phyloP scores from a whole-genome alignment of 2,888 invertebrate species.

The Rhamphomyia laevipes region DNA sequence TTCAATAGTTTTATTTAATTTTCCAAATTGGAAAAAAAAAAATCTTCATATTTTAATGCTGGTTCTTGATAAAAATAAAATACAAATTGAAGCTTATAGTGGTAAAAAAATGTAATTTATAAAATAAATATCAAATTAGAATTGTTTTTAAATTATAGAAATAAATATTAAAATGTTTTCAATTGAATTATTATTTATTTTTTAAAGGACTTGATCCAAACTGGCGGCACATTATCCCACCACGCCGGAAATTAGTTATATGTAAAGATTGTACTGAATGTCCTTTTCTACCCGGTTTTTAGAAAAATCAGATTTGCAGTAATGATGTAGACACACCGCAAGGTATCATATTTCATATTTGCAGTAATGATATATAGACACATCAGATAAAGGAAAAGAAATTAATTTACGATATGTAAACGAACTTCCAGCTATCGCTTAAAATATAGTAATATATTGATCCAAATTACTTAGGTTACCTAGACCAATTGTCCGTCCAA shows the following conservation, averaged over 20 bases:
- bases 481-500: conserved; percentile 44
- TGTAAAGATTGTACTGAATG: conserved; percentile 49
- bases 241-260: conserved; percentile 49
- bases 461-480: conserved; percentile 52
- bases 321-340: conserved; percentile 51
- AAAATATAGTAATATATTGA: conserved; percentile 52
- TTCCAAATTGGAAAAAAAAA: too few relatives aligned
- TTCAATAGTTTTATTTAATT: too few relatives aligned
- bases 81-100: too few relatives aligned
- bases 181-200: neutral
- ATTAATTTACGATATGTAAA: conserved; percentile 45
- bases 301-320: conserved; percentile 53
- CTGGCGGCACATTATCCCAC: conserved; percentile 56
- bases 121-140: too few relatives aligned
- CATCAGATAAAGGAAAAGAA: conserved; percentile 48
- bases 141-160: too few relatives aligned
- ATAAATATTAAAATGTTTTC: too few relatives aligned
- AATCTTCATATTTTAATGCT: too few relatives aligned
- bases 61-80: too few relatives aligned
- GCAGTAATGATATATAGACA: conserved; percentile 53
- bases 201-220: conserved; percentile 50
- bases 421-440: conserved; percentile 48
- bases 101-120: too few relatives aligned
- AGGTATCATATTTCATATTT: too few relatives aligned
- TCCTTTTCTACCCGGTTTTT: conserved; percentile 44